Conservation (phyloP, 2,113 vertebrate genomes). For the Phalacrocorax carbo region DNA sequence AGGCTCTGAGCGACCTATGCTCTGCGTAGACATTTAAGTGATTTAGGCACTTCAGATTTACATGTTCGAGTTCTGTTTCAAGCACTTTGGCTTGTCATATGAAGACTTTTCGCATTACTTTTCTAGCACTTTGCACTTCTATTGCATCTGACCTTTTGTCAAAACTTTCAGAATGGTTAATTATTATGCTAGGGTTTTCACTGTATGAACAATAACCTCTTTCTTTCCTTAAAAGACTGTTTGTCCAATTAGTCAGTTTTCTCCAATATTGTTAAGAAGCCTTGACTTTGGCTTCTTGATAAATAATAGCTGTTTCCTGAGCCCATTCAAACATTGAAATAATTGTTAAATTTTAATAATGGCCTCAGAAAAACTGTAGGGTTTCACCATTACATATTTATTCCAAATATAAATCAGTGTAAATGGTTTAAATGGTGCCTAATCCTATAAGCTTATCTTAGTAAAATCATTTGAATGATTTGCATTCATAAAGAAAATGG, state of each 20-base stretch:
- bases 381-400: neutral
- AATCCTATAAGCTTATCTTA: neutral
- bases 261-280: conserved; percentile 49
- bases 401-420: neutral
- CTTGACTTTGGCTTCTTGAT: conserved; percentile 45
- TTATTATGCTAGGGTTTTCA: conserved; percentile 42
- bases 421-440: neutral
- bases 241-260: conserved; percentile 46
- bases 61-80: neutral
- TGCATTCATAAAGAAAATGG: neutral
- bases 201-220: conserved; percentile 35
- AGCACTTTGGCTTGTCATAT: neutral
- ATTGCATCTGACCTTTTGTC: conserved; percentile 3
- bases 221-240: conserved; percentile 51
- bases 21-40: neutral
- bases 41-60: neutral
- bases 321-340: conserved; percentile 34
- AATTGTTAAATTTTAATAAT: conserved; percentile 61
- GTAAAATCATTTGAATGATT: neutral
- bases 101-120: neutral
- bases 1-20: neutral
- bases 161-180: conserved; percentile 21
- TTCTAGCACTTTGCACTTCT: neutral
- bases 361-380: neutral
- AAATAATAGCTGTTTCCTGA: conserved; percentile 60